Percentiles rank a stretch among this genome's conserved stretches.
Conservation (phyloP, 1,140 invertebrate genomes). For the Liolophura sinensis region DNA sequence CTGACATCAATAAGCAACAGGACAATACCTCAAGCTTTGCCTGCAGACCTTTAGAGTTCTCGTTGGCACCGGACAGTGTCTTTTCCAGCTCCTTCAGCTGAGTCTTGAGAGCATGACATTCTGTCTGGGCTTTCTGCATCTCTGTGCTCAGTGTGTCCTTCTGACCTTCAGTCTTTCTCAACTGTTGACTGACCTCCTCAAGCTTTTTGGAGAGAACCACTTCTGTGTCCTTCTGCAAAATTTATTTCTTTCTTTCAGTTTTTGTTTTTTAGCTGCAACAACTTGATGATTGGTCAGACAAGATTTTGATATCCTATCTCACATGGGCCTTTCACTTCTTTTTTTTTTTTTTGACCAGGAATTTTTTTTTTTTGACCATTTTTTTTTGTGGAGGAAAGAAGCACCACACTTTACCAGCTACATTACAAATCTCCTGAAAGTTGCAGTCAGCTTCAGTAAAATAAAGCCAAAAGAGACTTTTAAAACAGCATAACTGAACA, state of each 20-base stretch:
- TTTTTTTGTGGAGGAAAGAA: no score
- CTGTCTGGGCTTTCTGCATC: slow-evolving; percentile 22
- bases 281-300: no score
- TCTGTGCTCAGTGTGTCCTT: slow-evolving; percentile 26
- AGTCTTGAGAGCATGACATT: slow-evolving; percentile 35
- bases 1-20: neutral
- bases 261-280: neutral
- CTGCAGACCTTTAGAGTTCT: slow-evolving; percentile 30
- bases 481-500: no score
- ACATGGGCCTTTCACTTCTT: no score
- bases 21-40: slow-evolving; percentile 37
- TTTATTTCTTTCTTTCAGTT: neutral
- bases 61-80: slow-evolving; percentile 32
- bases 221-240: slow-evolving; percentile 38
- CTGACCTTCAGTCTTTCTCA: slow-evolving; percentile 35
- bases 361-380: no score
- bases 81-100: slow-evolving; percentile 43
- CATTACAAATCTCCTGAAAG: no score
- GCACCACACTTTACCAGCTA: no score
- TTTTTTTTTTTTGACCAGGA: no score
- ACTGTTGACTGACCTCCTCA: slow-evolving; percentile 43
- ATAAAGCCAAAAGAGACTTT: no score
- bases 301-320: no score
- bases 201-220: slow-evolving; percentile 35
- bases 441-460: no score